These are phyloP conservation scores for Craterocephalus amniculus DNA, from an alignment of 2,797 vertebrate species.

Conservation along the genomic window DNA sequence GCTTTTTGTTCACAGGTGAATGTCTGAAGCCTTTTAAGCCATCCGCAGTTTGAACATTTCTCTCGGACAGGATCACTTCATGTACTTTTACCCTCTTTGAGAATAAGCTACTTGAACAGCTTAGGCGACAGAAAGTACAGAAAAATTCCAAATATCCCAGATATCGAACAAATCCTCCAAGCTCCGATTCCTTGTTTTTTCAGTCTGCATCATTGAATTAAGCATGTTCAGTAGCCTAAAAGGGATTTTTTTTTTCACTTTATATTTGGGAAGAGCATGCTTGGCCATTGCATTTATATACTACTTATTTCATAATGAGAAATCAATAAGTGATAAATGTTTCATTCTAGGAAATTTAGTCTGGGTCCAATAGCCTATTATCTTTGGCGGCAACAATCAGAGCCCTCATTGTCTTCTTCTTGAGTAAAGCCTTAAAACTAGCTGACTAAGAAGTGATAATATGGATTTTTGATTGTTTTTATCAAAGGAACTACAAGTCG, in stretches of 20 bases:
- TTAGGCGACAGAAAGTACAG: not conserved
- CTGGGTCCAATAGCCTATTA: conserved; percentile 16
- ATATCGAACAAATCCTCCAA: conserved; percentile 1
- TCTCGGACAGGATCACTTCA: conserved; percentile 43
- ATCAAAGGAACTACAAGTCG: conserved; percentile 31
- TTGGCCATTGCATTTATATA: conserved; percentile 38
- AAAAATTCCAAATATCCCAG: conserved; percentile 35
- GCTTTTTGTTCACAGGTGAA: conserved; percentile 56
- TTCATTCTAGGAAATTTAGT: conserved; percentile 28
- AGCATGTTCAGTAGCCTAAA: conserved; percentile 32
- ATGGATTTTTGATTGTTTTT: conserved; percentile 22
- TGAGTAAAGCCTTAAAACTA: conserved; percentile 17
- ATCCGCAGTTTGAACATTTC: conserved; percentile 51
- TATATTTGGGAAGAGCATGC: conserved; percentile 4
- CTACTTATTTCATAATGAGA: conserved; percentile 47
- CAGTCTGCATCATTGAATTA: conserved; percentile 21
- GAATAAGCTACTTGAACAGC: conserved; percentile 27
- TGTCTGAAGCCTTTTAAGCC: conserved; percentile 40
- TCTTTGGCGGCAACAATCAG: conserved; percentile 17
- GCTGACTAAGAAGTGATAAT: conserved; percentile 8
- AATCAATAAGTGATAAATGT: conserved; percentile 40
- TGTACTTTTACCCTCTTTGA: conserved; percentile 31
- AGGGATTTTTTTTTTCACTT: conserved; percentile 28
- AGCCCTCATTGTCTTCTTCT: conserved; percentile 8
- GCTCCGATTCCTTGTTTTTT: conserved; percentile 25